Percentiles rank a stretch among this genome's conserved stretches.
These are phyloP conservation scores for Pinna nobilis DNA, from an alignment of 1,140 invertebrate species.

Conservation along the genomic window DNA sequence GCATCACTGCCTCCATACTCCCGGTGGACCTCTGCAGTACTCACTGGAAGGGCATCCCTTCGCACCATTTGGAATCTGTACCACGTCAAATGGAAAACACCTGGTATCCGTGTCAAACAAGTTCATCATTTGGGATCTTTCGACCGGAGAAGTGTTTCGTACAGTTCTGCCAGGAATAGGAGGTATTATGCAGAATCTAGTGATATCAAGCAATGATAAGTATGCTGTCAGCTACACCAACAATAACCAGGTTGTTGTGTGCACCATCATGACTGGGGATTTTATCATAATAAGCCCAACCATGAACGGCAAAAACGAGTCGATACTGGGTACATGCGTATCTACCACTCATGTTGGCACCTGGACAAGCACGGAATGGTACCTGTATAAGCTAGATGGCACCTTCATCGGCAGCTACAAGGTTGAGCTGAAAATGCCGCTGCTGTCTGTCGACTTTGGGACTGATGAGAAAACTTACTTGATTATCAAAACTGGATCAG, in stretches of 20 bases:
- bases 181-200: slow-evolving; percentile 96
- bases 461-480: slow-evolving; percentile 55
- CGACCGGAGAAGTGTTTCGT: slow-evolving; percentile 69
- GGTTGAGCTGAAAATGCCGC: slow-evolving; percentile 65
- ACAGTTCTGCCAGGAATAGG: slow-evolving; percentile 89
- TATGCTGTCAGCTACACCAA: slow-evolving; percentile 97
- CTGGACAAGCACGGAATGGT: slow-evolving; percentile 68
- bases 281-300: slow-evolving; percentile 90
- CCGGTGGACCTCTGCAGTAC: slow-evolving; percentile 97
- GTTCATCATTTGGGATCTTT: slow-evolving; percentile 97
- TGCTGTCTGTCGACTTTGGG: slow-evolving; percentile 57
- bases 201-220: slow-evolving; percentile 96
- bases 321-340: slow-evolving; percentile 63
- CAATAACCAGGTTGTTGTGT: slow-evolving; percentile 85
- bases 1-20: slow-evolving; percentile 97
- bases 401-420: slow-evolving; percentile 51
- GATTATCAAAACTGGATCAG: slow-evolving; percentile 64
- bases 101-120: slow-evolving; percentile 97
- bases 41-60: slow-evolving; percentile 98
- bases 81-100: slow-evolving; percentile 94
- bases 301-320: slow-evolving; percentile 76
- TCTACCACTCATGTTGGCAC: slow-evolving; percentile 67
- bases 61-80: slow-evolving; percentile 94
- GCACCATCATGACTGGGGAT: slow-evolving; percentile 72
- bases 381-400: slow-evolving; percentile 65